phyloP scores from a whole-genome alignment of 1,140 invertebrate genomes.

The Micrasema minimum region DNA sequence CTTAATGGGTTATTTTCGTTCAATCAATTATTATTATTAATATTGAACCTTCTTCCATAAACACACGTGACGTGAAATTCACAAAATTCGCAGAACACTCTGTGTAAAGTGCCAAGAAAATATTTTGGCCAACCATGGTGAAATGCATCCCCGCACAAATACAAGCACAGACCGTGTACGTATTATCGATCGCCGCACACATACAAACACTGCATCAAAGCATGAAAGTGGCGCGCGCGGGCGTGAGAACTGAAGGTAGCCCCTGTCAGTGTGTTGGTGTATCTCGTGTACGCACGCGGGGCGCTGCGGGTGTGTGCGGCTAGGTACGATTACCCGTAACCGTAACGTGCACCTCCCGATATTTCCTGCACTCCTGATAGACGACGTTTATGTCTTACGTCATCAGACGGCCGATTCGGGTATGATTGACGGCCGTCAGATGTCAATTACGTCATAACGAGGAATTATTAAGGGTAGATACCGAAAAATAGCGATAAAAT shows the following conservation, averaged over 20 bases:
- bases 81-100: no score
- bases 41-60: no score
- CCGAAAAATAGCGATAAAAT: neutral
- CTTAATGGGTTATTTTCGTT: no score
- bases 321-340: neutral
- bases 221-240: conserved; percentile 26
- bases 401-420: conserved; percentile 18
- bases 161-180: neutral
- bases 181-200: neutral
- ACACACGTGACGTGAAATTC: no score
- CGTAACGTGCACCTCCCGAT: conserved; percentile 2
- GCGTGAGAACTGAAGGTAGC: conserved; percentile 36
- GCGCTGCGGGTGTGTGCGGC: neutral
- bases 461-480: neutral
- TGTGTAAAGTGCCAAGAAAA: no score
- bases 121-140: neutral
- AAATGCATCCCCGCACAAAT: neutral
- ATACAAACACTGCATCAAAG: neutral
- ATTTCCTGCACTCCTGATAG: conserved; percentile 25
- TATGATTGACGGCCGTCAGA: conserved; percentile 29
- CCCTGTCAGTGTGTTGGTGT: neutral
- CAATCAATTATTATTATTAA: no score
- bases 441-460: neutral
- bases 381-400: conserved; percentile 23
- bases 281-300: neutral